Percentiles rank a stretch among this genome's conserved stretches.
Evolutionary conservation across 2,888 invertebrate genomes (phyloP).

Genomic region (Stenichneumon culpator): DNA sequence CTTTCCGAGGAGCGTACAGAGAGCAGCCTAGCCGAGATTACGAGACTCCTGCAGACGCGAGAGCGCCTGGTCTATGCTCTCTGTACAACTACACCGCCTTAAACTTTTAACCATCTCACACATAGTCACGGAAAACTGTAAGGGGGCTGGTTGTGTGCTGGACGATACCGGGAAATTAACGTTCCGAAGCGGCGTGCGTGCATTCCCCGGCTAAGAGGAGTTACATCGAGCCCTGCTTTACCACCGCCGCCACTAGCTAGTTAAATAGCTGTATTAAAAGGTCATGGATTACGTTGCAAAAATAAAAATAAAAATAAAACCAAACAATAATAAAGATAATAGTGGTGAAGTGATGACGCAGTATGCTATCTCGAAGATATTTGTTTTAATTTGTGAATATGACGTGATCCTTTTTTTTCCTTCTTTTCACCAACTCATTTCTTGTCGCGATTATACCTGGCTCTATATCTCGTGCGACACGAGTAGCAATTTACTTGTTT

Average conservation of each 20-base stretch:
- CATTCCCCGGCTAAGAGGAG: constrained; percentile 10
- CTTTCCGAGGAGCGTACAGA: background rate
- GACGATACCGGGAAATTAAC: constrained; percentile 65
- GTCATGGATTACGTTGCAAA: constrained; percentile 39
- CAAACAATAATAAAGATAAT: constrained; percentile 10
- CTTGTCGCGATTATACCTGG: constrained; percentile 40
- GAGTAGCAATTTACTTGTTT: constrained; percentile 62
- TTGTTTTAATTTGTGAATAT: constrained; percentile 13
- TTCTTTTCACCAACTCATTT: constrained; percentile 11
- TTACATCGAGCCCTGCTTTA: background rate
- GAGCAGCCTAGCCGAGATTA: constrained; percentile 29
- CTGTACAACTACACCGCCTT: constrained; percentile 32
- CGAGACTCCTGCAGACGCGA: constrained; percentile 6
- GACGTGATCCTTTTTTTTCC: constrained; percentile 19
- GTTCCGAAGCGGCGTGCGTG: constrained; percentile 48
- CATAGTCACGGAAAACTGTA: constrained; percentile 49
- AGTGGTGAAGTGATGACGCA: background rate
- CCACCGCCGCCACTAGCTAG: background rate
- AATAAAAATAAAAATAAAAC: constrained; percentile 7
- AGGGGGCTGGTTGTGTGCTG: constrained; percentile 8
- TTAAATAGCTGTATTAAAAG: constrained; percentile 39
- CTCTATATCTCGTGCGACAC: constrained; percentile 46
- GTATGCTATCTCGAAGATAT: constrained; percentile 26
- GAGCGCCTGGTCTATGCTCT: constrained; percentile 6
- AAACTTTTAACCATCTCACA: constrained; percentile 42